Conservation (phyloP, 2,888 invertebrate species). For the Cryptocephalus moraei region DNA sequence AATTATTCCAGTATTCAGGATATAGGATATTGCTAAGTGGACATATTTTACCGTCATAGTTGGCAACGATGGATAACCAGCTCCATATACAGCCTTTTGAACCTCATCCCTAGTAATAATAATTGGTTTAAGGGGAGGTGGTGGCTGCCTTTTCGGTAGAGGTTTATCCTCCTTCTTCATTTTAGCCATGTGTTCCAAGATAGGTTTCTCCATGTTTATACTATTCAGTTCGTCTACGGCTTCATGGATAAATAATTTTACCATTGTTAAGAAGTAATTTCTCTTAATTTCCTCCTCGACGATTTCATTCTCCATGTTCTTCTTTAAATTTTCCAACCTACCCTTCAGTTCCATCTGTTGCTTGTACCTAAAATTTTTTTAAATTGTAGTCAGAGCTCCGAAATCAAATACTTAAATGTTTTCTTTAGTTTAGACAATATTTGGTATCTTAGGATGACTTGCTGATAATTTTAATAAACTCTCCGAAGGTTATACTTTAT, state of each 20-base stretch:
- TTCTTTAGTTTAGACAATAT: too few species aligned
- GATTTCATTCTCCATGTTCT: conserved; percentile 48
- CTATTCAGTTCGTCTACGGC: conserved; percentile 71
- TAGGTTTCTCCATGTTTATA: conserved; percentile 66
- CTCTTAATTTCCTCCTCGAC: conserved; percentile 70
- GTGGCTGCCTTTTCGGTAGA: conserved; percentile 31
- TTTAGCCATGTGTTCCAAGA: conserved; percentile 62
- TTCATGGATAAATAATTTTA: conserved; percentile 63
- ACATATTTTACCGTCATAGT: conserved; percentile 56
- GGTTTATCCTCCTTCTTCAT: conserved; percentile 40
- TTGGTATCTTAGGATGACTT: too few species aligned
- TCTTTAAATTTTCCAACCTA: conserved; percentile 55
- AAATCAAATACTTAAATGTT: too few species aligned
- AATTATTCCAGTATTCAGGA: too few species aligned
- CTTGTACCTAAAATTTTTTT: conserved; percentile 34
- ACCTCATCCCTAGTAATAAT: conserved; percentile 80
- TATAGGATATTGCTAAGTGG: too few species aligned
- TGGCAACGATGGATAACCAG: conserved; percentile 90
- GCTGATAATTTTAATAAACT: too few species aligned
- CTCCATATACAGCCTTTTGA: conserved; percentile 88
- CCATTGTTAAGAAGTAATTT: conserved; percentile 68
- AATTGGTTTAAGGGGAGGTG: conserved; percentile 53
- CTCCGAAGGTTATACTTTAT: too few species aligned
- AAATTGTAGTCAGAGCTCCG: too few species aligned
- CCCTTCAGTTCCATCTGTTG: conserved; percentile 70